phyloP scores from a whole-genome alignment of 2,113 vertebrate genomes.

The Nycticebus coucang region DNA sequence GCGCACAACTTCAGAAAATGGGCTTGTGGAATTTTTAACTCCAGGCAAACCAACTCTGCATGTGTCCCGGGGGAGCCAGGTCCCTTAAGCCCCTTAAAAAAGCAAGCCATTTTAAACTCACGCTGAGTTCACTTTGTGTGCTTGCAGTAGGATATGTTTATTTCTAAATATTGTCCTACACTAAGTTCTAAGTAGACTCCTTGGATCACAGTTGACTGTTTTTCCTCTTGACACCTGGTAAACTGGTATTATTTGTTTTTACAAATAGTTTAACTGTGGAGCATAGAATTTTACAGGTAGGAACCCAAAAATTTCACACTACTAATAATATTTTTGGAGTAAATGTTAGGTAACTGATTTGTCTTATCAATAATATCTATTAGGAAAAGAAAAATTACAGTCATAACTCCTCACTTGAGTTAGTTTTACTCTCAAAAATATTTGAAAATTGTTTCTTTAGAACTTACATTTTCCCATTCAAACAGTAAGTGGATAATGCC shows the following conservation, averaged over 20 bases:
- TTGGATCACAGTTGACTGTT: not conserved
- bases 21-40: too few species aligned
- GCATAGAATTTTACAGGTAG: not conserved
- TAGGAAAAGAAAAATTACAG: constrained; percentile 18
- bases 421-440: constrained; percentile 18
- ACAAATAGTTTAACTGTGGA: not conserved
- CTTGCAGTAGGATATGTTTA: too few species aligned
- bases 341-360: not conserved
- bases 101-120: too few species aligned
- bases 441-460: not conserved
- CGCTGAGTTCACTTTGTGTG: too few species aligned
- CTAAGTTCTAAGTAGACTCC: not conserved
- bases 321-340: not conserved
- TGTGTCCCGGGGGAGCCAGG: too few species aligned
- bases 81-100: too few species aligned
- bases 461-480: not conserved
- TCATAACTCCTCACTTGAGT: not conserved
- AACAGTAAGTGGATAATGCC: not conserved
- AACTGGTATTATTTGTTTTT: not conserved
- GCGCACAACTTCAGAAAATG: too few species aligned
- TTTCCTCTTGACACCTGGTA: not conserved
- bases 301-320: not conserved
- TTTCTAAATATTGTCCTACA: too few species aligned
- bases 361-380: not conserved
- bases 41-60: too few species aligned